Evolutionary conservation across 1,140 invertebrate genomes (phyloP), one percentile per base, ranked within the genome.

Genomic region (Parasteatoda tepidariorum): DNA sequence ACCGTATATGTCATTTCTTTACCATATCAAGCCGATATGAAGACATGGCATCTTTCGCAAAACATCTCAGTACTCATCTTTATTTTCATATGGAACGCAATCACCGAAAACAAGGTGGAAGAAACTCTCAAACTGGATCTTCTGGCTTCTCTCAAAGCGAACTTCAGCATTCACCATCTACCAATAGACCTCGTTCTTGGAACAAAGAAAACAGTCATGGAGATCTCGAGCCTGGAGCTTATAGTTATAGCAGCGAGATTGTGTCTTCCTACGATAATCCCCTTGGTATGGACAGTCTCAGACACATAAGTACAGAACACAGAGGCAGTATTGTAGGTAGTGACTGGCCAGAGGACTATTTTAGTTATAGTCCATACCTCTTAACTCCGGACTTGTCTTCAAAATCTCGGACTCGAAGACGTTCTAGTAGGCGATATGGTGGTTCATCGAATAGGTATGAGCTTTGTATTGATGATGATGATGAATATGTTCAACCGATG

Each of bases 81-180:
- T 82, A 82, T 24, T 82, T 82, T 41, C 78, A 82, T 57, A 82
- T 82, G 78, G 78, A 82, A 62, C 78, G 78, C 11, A 81, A 81
- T 26, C 64, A 68, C 22, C 48, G 54, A 4, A 82, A 82, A 31
- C 33, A 54, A 71, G 67, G 48, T 5, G 59, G 64, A 28, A 66
- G 75, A 79, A 82, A 41, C 26, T 70, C 22, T 31, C 78, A 57
- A 41, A 26, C 54, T 1, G 28, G 78, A 11, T 24, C 66, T 41
- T 82, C 78, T 62, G 78, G 78, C 2, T 70, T 82, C 22, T 31
- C 66, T 24, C 66, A 48, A 24, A 70, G 33, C 28, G 67, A 71
- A 41, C 41, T 33, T 2, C 48, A 33, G n/a, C 75, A 79, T 26
- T 71, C 78, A 2, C 78, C 78, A 28, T 41, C 66, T 28, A 30